Base-by-base conservation (phyloP, 2,113 vertebrate species). In the Limanda limanda region DNA sequence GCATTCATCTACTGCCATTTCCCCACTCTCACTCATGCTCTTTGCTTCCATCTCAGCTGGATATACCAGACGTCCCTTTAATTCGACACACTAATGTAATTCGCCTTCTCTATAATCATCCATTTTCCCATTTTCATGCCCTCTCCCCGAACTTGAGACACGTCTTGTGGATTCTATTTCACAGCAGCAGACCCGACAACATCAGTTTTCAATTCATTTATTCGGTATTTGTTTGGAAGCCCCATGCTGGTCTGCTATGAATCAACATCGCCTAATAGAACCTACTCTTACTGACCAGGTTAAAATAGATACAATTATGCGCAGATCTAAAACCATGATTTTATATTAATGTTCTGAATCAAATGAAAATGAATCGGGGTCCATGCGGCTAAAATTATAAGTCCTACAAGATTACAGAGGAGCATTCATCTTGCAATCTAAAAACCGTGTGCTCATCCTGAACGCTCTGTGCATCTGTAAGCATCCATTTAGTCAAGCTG, bases 21-120 rank as follows among this genome's bases (percentile, higher is more conserved):
- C 57, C 77, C 79, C 78, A 74, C 78, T 62, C 87, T 86, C 74
- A 72, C 86, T 52, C 57, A 25, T 73, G 68, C 79, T 86, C 79
- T 78, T 79, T 80, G 82, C 83, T 76, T 88, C 90, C 73, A 82
- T 92, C 88, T 86, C 89, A 86, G 90, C 86, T 85, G 86, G 89
- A 91, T 88, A 87, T 88, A 82, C 83, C 87, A 92, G 82, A 86
- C 85, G 83, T 90, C 89, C 81, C 89, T 86, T 89, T 93, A 91
- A 92, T 93, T 92, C 87, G 89, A 87, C 89, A 91, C 88, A 61
- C 79, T 89, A 91, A 92, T 89, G 87, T 91, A 93, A 92, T 91
- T 91, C 71, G 40, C 65, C 74, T 84, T 83, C 86, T 82, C 86
- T 86, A 78, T 90, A 93, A 90, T 92, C 89, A 92, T 89, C 90